phyloP scores from a whole-genome alignment of 2,797 vertebrate species.

The Tokudaia tokunoshimensis region DNA sequence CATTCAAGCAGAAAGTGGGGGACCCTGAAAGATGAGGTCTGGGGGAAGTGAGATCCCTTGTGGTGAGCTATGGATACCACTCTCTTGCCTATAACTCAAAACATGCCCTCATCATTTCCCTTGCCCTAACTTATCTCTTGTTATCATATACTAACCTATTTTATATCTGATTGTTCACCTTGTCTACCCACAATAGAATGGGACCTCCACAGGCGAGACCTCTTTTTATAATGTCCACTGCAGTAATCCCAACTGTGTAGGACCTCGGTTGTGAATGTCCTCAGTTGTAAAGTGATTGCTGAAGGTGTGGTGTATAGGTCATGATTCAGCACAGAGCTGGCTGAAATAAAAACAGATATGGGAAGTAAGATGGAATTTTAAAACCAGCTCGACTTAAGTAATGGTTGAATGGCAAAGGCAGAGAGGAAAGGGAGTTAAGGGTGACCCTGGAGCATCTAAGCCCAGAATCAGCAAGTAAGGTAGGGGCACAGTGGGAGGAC shows the following conservation, averaged over 20 bases:
- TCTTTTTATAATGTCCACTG: neutral
- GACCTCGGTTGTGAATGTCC: neutral
- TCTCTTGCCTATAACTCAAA: neutral
- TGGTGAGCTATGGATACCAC: too few species aligned
- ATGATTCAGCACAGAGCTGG: neutral
- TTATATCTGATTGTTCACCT: neutral
- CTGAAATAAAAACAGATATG: neutral
- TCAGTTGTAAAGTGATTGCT: slow-evolving; percentile 12
- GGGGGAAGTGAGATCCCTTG: neutral
- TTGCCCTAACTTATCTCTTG: neutral
- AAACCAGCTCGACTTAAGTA: neutral
- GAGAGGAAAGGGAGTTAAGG: neutral
- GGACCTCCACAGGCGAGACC: neutral
- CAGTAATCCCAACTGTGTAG: neutral
- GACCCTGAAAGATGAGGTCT: neutral
- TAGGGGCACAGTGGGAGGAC: neutral
- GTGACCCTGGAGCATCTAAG: neutral
- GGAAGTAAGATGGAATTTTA: neutral
- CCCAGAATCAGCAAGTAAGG: neutral
- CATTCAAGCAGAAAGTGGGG: neutral
- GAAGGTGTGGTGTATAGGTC: too few species aligned
- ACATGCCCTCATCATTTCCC: neutral
- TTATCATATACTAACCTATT: neutral
- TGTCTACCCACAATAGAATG: neutral
- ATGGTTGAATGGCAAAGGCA: neutral